Base-by-base conservation (phyloP, 2,888 invertebrate genomes). In the Ptilodon capucinus region DNA sequence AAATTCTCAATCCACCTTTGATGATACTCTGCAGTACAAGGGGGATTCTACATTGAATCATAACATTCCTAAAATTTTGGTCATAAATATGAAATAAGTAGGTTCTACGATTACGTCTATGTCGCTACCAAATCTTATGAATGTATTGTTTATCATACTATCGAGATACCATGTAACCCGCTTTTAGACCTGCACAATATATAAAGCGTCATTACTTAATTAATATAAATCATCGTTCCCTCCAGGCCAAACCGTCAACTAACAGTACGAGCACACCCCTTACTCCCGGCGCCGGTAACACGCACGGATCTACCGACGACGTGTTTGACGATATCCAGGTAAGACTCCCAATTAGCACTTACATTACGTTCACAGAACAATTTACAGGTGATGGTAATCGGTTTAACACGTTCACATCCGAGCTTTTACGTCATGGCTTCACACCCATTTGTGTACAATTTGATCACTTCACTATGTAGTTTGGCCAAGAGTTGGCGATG, bases 351-450 rank as follows among this genome's bases (percentile, higher is more conserved):
- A 46, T 30, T 21, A 6, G 18, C 59, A 63, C 60, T 34, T 57
- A 55, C 55, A 51, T 64, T 52, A 48, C 44, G 50, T 54, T 30
- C 58, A 57, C 57, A 61, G 60, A 60, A 57, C 57, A 57, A 60
- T 75, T 73, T 74, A 62, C 80, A 77, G 90, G 90, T 90, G 89
- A 81, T 78, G 90, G 89, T 80, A 62, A 69, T 67, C 68, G 76
- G 81, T 76, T 84, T 89, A 86, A 90, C 89, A 88, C 89, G 90
- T 88, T 90, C 90, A 89, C 89, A 86, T 86, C 77, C 76, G 80
- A 70, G 81, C 85, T 86, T 85, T 42, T 66, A 66, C 68, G 72
- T 72, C 67, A 60, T 74, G 68, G 83, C 84, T 84, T 83, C 57
- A 64, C 71, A 68, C 74, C 72, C 67, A 70, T 75, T n/a, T 73